These are phyloP conservation scores for Puma concolor DNA, from an alignment of 2,113 vertebrate species.

Conservation along the genomic window DNA sequence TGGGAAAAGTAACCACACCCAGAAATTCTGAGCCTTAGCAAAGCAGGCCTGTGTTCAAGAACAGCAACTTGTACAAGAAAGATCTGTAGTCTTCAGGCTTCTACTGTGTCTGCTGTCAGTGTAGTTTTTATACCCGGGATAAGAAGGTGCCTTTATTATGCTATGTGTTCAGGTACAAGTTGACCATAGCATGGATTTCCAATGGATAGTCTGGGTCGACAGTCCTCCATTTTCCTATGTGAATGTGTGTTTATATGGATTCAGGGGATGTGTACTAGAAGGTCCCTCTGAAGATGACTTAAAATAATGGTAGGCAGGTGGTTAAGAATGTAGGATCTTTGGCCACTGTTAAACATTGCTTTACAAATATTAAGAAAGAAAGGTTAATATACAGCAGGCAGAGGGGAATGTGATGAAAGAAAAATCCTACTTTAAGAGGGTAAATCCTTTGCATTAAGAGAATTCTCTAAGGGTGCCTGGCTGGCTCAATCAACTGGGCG, in stretches of 20 bases:
- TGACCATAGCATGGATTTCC: not conserved
- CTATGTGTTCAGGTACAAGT: fast-evolving
- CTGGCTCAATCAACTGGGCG: too few species aligned
- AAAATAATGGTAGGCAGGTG: not conserved
- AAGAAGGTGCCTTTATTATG: not conserved
- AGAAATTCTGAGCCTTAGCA: not conserved
- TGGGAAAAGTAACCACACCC: not conserved
- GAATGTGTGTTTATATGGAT: not conserved
- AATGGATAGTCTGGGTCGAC: not conserved
- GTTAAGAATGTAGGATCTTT: not conserved
- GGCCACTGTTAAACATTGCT: not conserved
- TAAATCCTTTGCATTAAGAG: not conserved
- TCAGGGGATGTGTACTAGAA: not conserved
- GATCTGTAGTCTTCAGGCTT: not conserved
- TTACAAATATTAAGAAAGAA: not conserved
- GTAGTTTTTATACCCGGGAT: too few species aligned
- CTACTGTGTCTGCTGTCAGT: not conserved
- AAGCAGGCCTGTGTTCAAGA: not conserved
- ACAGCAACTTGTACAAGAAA: not conserved
- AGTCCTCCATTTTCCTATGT: not conserved
- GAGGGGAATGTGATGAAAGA: not conserved
- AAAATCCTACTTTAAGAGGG: not conserved
- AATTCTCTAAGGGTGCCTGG: not conserved
- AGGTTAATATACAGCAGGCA: not conserved
- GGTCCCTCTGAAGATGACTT: not conserved